Conservation (phyloP, 2,113 vertebrate genomes). For the Platycercus adscitus region DNA sequence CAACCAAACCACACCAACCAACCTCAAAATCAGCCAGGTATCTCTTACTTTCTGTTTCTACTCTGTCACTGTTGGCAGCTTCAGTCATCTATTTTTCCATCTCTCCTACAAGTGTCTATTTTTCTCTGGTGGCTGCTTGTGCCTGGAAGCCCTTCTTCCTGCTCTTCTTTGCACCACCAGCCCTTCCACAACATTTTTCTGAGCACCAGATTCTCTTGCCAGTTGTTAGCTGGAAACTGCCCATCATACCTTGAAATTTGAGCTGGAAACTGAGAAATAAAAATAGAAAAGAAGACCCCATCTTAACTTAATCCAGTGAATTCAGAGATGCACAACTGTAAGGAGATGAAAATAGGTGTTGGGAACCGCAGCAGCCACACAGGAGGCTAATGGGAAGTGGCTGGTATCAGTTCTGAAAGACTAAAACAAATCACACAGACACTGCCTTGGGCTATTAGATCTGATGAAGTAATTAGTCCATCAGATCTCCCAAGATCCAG, state of each 20-base stretch:
- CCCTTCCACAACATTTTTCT: background rate
- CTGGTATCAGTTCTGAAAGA: background rate
- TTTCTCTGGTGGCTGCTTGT: background rate
- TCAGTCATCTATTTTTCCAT: background rate
- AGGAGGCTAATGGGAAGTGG: background rate
- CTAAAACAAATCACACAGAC: background rate
- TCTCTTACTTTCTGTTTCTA: background rate
- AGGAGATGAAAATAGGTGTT: background rate
- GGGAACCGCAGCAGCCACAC: background rate
- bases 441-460: background rate
- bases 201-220: background rate
- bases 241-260: background rate
- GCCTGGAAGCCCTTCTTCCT: background rate
- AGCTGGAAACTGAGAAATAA: background rate
- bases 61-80: background rate
- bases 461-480: background rate
- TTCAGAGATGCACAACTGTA: rapidly evolving
- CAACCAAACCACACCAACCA: background rate
- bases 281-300: background rate
- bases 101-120: background rate
- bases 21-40: background rate
- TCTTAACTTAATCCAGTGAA: background rate
- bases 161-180: background rate
- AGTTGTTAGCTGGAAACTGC: background rate
- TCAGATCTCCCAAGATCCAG: background rate